These are phyloP conservation scores for Sternotherus odoratus DNA, from an alignment of 2,797 vertebrate species.

Conservation along the genomic window DNA sequence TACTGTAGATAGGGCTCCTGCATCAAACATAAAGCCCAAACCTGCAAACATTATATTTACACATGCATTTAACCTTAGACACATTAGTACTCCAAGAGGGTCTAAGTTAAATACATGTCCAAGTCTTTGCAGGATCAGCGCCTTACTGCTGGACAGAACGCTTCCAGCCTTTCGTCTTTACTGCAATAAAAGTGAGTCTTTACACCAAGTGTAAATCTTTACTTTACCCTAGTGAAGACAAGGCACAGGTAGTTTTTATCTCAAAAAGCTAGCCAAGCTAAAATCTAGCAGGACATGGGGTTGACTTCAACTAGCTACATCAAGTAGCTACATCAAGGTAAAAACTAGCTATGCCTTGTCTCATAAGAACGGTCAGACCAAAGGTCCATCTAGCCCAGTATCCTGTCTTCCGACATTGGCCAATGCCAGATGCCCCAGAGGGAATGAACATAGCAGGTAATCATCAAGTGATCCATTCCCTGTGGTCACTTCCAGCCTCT, in stretches of 20 bases:
- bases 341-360: background rate
- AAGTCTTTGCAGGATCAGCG: background rate
- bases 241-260: background rate
- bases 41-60: rapidly evolving
- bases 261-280: background rate
- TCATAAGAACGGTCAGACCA: too few relatives aligned
- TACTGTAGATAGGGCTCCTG: background rate
- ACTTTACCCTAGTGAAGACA: background rate
- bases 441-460: too few relatives aligned
- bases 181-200: background rate
- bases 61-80: rapidly evolving
- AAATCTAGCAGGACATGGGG: background rate
- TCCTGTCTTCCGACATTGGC: too few relatives aligned
- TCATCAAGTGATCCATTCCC: too few relatives aligned
- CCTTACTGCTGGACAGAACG: rapidly evolving
- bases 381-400: too few relatives aligned
- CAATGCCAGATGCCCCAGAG: too few relatives aligned
- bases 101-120: background rate
- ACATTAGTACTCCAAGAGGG: rapidly evolving
- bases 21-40: background rate
- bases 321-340: background rate
- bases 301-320: background rate
- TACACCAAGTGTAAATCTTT: background rate
- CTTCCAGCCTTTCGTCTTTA: background rate
- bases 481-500: too few relatives aligned